Conservation (phyloP, 2,797 vertebrate genomes). For the Crypturellus tataupa region DNA sequence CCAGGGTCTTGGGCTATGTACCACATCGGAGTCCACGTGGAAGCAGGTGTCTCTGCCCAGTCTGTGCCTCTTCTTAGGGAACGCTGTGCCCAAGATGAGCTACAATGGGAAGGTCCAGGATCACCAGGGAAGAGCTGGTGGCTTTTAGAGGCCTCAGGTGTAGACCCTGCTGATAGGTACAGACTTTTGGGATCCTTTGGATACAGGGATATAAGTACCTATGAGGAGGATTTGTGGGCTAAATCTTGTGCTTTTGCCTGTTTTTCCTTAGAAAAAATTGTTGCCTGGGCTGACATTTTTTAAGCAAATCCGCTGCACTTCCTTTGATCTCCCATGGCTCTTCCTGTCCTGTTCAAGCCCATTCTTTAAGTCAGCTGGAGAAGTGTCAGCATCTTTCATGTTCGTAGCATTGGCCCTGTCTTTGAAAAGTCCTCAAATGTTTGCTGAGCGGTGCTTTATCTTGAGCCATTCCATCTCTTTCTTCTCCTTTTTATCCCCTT, state of each 20-base stretch:
- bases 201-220: neutral
- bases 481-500: neutral
- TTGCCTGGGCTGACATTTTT: neutral
- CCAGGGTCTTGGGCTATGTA: neutral
- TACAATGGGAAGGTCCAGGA: neutral
- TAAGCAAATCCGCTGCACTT: neutral
- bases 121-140: neutral
- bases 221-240: neutral
- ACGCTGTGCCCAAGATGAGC: neutral
- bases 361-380: neutral
- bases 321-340: neutral
- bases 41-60: neutral
- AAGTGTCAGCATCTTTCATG: neutral
- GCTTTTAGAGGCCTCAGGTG: neutral
- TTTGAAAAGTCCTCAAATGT: neutral
- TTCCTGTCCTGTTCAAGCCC: neutral
- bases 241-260: neutral
- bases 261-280: neutral
- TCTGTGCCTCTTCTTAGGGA: fast-evolving
- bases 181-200: neutral
- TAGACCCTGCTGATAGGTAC: neutral
- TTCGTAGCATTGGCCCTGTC: neutral
- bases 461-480: neutral
- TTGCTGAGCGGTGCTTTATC: neutral
- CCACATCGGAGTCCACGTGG: neutral